These are phyloP conservation scores for Cryptoblepharus egeriae DNA, from an alignment of 2,797 vertebrate species.

Conservation along the genomic window DNA sequence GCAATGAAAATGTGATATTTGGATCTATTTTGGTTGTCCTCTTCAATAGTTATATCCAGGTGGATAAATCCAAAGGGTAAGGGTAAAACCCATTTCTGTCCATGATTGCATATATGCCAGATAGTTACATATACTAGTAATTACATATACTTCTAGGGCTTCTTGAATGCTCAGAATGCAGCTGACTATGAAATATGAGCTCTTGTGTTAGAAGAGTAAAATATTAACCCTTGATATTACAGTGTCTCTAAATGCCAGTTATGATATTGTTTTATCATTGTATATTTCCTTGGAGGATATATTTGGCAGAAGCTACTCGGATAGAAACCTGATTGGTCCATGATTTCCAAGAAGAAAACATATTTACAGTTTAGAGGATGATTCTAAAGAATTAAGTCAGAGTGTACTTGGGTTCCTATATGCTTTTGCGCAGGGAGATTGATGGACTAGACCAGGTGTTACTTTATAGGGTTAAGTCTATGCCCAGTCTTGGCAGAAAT, in stretches of 20 bases:
- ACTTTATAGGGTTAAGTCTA: slow-evolving; percentile 15
- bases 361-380: neutral
- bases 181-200: neutral
- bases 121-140: too few relatives aligned
- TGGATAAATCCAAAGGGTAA: neutral
- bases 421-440: neutral
- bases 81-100: too few relatives aligned
- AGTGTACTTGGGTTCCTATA: neutral
- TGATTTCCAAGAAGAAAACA: neutral
- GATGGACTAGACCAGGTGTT: slow-evolving; percentile 8
- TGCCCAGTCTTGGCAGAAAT: neutral
- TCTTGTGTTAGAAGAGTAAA: neutral
- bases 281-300: neutral
- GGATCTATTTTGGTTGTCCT: neutral
- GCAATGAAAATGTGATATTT: neutral
- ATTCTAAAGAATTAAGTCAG: neutral
- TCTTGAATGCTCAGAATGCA: neutral
- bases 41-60: neutral
- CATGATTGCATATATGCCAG: too few relatives aligned
- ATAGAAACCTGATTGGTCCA: neutral
- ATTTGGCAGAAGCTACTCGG: too few relatives aligned
- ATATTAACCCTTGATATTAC: neutral
- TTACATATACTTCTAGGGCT: neutral
- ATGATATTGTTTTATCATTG: neutral
- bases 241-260: neutral